Conservation (phyloP, 2,888 invertebrate genomes). For the Drosophila cracens region DNA sequence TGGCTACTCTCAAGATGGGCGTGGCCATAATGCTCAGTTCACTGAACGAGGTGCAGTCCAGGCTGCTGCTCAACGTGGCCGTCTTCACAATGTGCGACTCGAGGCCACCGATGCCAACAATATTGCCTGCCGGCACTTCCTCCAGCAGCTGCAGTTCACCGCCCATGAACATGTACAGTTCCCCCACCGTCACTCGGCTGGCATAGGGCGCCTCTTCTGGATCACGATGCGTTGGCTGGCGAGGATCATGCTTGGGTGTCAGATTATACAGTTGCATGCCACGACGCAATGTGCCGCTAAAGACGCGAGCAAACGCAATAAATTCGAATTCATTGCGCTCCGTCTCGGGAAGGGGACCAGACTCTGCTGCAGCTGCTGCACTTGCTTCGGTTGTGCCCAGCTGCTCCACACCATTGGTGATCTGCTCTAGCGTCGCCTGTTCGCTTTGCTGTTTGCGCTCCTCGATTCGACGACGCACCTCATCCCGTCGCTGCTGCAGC, state of each 20-base stretch:
- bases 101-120: conserved; percentile 94
- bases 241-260: conserved; percentile 95
- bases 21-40: conserved; percentile 91
- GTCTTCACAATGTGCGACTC: conserved; percentile 94
- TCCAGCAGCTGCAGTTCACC: conserved; percentile 93
- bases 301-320: conserved; percentile 96
- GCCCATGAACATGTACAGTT: conserved; percentile 96
- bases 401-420: conserved; percentile 72
- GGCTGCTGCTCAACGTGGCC: conserved; percentile 93
- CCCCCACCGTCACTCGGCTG: conserved; percentile 86
- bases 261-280: conserved; percentile 93
- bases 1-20: conserved; percentile 96
- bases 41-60: conserved; percentile 94
- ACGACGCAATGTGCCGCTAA: conserved; percentile 92
- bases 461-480: conserved; percentile 88
- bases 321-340: conserved; percentile 87
- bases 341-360: conserved; percentile 25
- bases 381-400: conserved; percentile 35
- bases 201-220: conserved; percentile 82
- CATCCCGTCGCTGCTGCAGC: conserved; percentile 88
- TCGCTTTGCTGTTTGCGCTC: conserved; percentile 85
- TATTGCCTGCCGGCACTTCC: conserved; percentile 94
- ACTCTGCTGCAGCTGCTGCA: neutral
- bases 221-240: conserved; percentile 69
- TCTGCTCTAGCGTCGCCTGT: conserved; percentile 58